Conservation (phyloP, 2,888 invertebrate genomes). For the Lissonota sp. region DNA sequence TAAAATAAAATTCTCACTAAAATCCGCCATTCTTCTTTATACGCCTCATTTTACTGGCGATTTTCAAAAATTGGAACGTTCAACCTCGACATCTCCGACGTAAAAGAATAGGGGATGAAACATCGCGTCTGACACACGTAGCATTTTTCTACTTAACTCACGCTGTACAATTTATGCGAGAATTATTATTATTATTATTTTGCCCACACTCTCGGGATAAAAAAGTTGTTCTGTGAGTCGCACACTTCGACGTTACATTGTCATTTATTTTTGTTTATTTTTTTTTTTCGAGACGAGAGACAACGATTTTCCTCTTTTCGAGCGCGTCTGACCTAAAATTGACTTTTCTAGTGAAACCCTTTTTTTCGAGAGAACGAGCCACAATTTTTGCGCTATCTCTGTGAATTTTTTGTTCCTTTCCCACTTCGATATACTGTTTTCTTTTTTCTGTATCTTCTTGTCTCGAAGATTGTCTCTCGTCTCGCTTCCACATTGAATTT, state of each 20-base stretch:
- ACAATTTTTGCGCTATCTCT: neutral
- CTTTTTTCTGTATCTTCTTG: conserved; percentile 6
- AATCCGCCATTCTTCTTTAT: neutral
- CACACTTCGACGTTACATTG: conserved; percentile 51
- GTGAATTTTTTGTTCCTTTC: neutral
- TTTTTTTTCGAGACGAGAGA: conserved; percentile 46
- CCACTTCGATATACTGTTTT: neutral
- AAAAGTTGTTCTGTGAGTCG: conserved; percentile 25
- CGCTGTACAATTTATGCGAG: conserved; percentile 34
- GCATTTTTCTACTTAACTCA: conserved; percentile 36
- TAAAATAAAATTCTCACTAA: too few species aligned
- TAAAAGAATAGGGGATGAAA: conserved; percentile 8
- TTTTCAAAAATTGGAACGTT: conserved; percentile 48
- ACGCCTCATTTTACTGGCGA: neutral
- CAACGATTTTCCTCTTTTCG: conserved; percentile 13
- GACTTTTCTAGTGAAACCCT: conserved; percentile 43
- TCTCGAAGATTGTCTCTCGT: conserved; percentile 42
- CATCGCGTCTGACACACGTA: conserved; percentile 13
- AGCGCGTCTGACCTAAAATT: conserved; percentile 13
- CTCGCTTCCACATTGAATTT: conserved; percentile 50
- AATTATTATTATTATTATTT: neutral
- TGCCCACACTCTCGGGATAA: conserved; percentile 27
- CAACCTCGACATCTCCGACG: conserved; percentile 19
- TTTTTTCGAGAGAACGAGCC: neutral
- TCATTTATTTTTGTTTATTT: conserved; percentile 9